Conservation (phyloP, 30 jellyfish, hydroid and myxozoan species). For the Chrysaora quinquecirrha region DNA sequence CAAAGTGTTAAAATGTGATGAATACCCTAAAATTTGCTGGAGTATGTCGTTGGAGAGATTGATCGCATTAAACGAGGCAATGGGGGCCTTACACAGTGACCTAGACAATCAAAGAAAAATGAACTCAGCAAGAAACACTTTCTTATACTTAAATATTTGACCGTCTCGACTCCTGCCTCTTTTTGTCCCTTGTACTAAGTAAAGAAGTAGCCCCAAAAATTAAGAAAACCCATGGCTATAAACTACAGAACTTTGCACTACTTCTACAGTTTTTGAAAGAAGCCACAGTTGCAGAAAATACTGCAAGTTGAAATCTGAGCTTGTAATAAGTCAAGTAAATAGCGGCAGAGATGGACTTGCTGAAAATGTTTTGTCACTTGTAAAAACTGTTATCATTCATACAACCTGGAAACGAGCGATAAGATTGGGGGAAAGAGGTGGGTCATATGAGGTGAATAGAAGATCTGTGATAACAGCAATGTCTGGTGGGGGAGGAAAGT, state of each 20-base stretch:
- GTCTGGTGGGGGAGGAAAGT: conserved; percentile 37
- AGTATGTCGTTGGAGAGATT: no score
- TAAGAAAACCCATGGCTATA: conserved; percentile 15
- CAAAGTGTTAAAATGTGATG: no score
- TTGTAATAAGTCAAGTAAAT: background rate
- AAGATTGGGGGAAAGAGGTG: background rate
- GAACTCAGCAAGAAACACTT: no score
- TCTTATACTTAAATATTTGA: no score
- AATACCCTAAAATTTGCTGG: no score
- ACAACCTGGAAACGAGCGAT: conserved; percentile 27
- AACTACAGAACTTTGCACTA: conserved; percentile 6
- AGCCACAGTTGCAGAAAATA: conserved; percentile 26
- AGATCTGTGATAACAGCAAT: conserved; percentile 29
- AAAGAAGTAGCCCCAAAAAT: no score
- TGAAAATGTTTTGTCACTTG: conserved; percentile 17
- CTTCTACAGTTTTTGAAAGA: conserved; percentile 7
- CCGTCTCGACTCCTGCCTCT: no score
- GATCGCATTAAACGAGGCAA: no score
- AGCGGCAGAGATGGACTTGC: conserved; percentile 30
- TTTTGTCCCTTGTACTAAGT: no score
- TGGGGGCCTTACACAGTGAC: no score
- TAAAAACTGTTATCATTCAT: background rate
- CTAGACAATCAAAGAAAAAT: no score
- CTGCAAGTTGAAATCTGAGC: conserved; percentile 4
- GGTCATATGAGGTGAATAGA: conserved; percentile 25